Evolutionary conservation across 2,113 vertebrate genomes (phyloP).

Genomic region (Connochaetes taurinus): DNA sequence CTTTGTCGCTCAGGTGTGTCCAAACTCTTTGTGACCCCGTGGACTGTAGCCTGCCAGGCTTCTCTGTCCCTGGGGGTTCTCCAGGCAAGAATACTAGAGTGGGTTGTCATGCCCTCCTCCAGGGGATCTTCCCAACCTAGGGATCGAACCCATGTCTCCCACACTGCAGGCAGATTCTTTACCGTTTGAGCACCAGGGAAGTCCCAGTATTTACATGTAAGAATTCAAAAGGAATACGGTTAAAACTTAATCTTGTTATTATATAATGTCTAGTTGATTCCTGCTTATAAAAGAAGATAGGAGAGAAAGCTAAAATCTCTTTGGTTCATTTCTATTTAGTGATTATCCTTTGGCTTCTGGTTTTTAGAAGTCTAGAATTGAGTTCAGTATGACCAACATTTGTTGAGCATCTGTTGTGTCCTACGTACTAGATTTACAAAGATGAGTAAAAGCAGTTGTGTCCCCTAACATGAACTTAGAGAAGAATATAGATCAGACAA

Average conservation of each 20-base stretch:
- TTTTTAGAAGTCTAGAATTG: background rate
- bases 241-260: background rate
- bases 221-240: background rate
- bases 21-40: background rate
- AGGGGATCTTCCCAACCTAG: background rate
- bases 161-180: background rate
- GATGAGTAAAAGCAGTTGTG: background rate
- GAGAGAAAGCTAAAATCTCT: background rate
- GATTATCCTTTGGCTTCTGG: background rate
- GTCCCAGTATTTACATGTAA: background rate
- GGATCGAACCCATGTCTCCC: background rate
- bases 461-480: background rate
- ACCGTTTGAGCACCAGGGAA: background rate
- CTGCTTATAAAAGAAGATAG: background rate
- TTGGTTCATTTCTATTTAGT: background rate
- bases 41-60: background rate
- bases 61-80: background rate
- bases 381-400: background rate
- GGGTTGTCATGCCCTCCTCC: background rate
- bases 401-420: background rate
- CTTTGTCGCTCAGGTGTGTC: background rate
- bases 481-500: background rate
- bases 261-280: background rate
- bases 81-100: background rate
- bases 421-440: background rate